These are phyloP conservation scores for Desmodus rotundus DNA, from an alignment of 2,113 vertebrate species.

Conservation along the genomic window DNA sequence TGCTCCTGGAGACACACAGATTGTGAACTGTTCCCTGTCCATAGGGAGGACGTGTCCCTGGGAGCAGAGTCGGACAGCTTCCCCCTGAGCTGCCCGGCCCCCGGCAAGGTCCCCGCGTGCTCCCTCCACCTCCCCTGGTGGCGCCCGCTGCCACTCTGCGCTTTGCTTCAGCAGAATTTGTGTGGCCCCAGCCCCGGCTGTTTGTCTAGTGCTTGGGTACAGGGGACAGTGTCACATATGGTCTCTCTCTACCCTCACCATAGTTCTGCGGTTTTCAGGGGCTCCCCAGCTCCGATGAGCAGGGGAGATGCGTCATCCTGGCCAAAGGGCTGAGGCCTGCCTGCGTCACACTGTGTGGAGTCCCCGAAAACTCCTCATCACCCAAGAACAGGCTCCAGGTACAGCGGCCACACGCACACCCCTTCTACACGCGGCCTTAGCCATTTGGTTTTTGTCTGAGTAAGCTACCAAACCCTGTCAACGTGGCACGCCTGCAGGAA, in stretches of 20 bases:
- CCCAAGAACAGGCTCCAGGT: background rate
- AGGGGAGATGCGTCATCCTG: rapidly evolving
- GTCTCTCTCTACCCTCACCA: no score
- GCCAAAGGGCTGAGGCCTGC: background rate
- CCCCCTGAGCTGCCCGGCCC: no score
- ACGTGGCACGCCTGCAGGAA: rapidly evolving
- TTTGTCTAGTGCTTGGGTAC: background rate
- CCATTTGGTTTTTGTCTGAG: background rate
- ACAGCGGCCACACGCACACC: rapidly evolving
- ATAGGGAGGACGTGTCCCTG: rapidly evolving
- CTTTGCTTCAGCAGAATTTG: rapidly evolving
- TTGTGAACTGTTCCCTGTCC: rapidly evolving
- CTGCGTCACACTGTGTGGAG: no score
- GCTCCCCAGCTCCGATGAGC: background rate
- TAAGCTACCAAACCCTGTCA: rapidly evolving
- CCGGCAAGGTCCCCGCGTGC: rapidly evolving
- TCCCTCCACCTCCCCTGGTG: rapidly evolving
- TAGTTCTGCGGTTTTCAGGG: no score
- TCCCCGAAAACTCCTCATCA: background rate
- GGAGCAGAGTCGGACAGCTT: no score
- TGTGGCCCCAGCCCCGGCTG: rapidly evolving
- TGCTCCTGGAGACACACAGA: background rate
- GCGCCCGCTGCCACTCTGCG: background rate
- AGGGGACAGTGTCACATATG: no score
- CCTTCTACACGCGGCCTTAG: rapidly evolving